Base-by-base conservation (phyloP, 2,888 invertebrate genomes). In the Parthenolecanium corni region DNA sequence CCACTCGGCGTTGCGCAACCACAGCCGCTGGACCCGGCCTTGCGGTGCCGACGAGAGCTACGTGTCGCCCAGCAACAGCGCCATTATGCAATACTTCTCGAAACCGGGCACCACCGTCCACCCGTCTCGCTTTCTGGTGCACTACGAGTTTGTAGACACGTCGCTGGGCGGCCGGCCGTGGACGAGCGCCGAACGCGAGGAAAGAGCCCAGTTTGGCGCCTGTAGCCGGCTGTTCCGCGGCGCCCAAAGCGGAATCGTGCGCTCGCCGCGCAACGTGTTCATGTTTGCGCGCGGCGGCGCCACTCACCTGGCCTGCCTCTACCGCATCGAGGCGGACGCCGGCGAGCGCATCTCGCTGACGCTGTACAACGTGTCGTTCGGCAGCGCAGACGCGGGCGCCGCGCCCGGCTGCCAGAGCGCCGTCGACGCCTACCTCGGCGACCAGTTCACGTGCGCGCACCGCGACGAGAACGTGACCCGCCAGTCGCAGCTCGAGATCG, bases 91-190 rank as follows among this genome's bases (percentile, higher is more conserved):
- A 47, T 72, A 73, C 64, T 66, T 64, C 62, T 54, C 66, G 51
- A 61, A 58, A 64, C 66, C 75, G 76, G 86, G 89, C 38, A 89
- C 89, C 1, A 88, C 88, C 1, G 79, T 89, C 14, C 87, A 88
- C 70, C 89, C 86, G 3, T 82, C 85, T 2, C 78, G 80, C 9
- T 86, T 86, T 72, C 76, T 81, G 71, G 73, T 70, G 52, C 84
- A 86, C 69, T 89, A 89, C 73, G 89, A 89, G 74, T 89, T 89
- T 71, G 81, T 89, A 21, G 88, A 89, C 71, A 89, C 89, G 2
- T 77, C 84, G 44, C 78, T 87, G 66, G 85, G 84, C 31, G 88
- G 88, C 14, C 81, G 81, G 65, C 75, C 78, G 9, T 81, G 84
- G 79, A 74, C 78, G 1, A 76, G 76, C 1, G 71, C 74, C 24